A percentile compares a stretch with the other conserved stretches of the same genome.
Evolutionary conservation across 1,140 invertebrate species (phyloP).

Genomic region (Sinonovacula constricta): DNA sequence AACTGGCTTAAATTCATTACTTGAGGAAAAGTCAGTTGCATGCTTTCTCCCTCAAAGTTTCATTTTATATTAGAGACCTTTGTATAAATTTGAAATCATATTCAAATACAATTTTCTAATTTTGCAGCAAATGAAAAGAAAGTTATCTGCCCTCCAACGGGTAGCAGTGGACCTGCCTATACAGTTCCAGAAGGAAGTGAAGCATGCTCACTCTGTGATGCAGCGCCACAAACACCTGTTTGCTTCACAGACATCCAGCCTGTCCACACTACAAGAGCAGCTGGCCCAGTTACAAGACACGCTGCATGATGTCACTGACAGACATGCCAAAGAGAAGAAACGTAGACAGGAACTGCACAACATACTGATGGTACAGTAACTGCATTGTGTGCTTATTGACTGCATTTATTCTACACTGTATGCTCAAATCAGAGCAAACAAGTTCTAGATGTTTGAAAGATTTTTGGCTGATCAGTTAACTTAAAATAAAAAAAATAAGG

Average conservation of each 20-base stretch:
- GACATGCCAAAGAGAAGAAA: constrained; percentile 72
- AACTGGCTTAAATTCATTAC: too few species aligned
- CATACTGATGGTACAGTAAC: constrained; percentile 73
- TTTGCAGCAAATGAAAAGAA: constrained; percentile 62
- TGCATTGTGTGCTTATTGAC: too few species aligned
- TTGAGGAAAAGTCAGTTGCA: too few species aligned
- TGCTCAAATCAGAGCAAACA: too few species aligned
- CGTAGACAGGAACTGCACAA: constrained; percentile 74
- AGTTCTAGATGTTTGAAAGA: too few species aligned
- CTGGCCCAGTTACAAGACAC: constrained; percentile 59
- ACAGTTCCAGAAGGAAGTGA: constrained; percentile 59
- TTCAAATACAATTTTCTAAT: too few species aligned
- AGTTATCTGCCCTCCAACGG: constrained; percentile 59
- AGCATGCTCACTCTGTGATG: constrained; percentile 62
- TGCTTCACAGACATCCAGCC: constrained; percentile 65
- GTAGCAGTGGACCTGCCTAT: constrained; percentile 64
- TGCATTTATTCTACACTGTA: too few species aligned
- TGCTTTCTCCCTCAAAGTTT: too few species aligned
- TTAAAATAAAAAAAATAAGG: too few species aligned
- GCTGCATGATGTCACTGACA: constrained; percentile 68
- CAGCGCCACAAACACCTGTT: constrained; percentile 63
- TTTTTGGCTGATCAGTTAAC: too few species aligned
- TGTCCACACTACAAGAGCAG: constrained; percentile 66
- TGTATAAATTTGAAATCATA: too few species aligned
- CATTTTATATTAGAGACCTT: too few species aligned